A percentile compares a stretch with the other conserved stretches of the same genome.
These are phyloP conservation scores for Hedychridium roseum DNA, from an alignment of 2,888 invertebrate species.

Conservation along the genomic window DNA sequence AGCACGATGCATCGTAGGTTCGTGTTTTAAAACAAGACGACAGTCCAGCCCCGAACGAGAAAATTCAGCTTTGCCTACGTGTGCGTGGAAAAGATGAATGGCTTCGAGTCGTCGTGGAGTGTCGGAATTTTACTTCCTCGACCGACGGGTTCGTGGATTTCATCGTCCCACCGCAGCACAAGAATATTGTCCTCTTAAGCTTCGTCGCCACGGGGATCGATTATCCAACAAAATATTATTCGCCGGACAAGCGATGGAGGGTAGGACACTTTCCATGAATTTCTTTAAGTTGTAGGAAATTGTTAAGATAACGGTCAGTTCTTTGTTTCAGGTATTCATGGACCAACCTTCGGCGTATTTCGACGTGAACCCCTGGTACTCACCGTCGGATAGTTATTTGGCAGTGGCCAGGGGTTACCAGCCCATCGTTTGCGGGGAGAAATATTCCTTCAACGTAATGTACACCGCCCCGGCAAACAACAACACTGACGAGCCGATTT, in stretches of 20 bases:
- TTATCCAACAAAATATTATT: conserved; percentile 60
- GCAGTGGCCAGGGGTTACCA: conserved; percentile 54
- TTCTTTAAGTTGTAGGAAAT: no score
- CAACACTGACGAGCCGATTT: conserved; percentile 43
- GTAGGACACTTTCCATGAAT: conserved; percentile 36
- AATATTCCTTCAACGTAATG: conserved; percentile 60
- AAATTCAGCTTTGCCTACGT: conserved; percentile 57
- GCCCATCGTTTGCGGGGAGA: conserved; percentile 57
- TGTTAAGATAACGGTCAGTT: background rate
- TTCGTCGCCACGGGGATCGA: conserved; percentile 59
- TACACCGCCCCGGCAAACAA: conserved; percentile 48
- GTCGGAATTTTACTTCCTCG: conserved; percentile 59
- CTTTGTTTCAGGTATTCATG: conserved; percentile 57
- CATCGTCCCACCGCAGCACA: conserved; percentile 58
- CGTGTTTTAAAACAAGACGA: conserved; percentile 56
- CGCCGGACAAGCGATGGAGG: conserved; percentile 60
- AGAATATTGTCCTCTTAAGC: conserved; percentile 51
- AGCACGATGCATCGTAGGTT: conserved; percentile 36
- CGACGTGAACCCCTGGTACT: conserved; percentile 58
- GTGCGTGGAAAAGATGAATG: conserved; percentile 56
- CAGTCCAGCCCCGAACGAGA: conserved; percentile 56
- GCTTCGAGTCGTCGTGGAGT: conserved; percentile 55
- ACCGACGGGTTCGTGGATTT: conserved; percentile 58
- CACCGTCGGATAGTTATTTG: conserved; percentile 57
- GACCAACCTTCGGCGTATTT: conserved; percentile 59